Conservation (phyloP, 1,140 invertebrate genomes). For the Ostrea edulis region DNA sequence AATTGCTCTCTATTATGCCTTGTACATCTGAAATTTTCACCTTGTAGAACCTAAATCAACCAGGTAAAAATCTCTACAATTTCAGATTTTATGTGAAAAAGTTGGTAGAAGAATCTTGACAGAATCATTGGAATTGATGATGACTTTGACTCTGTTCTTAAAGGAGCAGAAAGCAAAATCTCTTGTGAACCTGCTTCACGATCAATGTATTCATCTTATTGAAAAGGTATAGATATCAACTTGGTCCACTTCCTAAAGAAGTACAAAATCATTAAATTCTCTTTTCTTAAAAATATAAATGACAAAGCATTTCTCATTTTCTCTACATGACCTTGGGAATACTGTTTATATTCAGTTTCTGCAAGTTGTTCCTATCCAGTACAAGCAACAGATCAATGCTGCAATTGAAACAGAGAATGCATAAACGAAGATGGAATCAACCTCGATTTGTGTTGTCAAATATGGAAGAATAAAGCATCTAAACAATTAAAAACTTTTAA, state of each 20-base stretch:
- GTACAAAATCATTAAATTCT: too few species aligned
- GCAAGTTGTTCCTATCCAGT: neutral
- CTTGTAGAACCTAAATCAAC: neutral
- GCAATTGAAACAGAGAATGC: neutral
- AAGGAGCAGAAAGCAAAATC: neutral
- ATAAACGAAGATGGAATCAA: neutral
- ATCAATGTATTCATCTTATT: neutral
- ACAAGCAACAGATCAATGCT: neutral
- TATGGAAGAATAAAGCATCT: neutral
- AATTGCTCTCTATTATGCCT: too few species aligned
- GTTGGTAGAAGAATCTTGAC: neutral
- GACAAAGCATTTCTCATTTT: neutral
- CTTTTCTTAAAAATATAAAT: neutral
- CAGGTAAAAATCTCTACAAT: neutral
- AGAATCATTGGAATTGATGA: neutral
- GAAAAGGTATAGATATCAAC: neutral
- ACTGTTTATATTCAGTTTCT: neutral
- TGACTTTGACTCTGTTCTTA: neutral
- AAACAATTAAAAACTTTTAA: neutral
- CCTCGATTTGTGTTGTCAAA: neutral
- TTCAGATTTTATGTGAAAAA: constrained; percentile 4
- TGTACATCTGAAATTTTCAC: too few species aligned
- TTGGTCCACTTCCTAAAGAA: neutral
- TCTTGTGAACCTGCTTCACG: neutral
- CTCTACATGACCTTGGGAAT: too few species aligned